These are phyloP conservation scores for Eupithecia centaureata DNA, from an alignment of 2,888 invertebrate species.

Conservation along the genomic window DNA sequence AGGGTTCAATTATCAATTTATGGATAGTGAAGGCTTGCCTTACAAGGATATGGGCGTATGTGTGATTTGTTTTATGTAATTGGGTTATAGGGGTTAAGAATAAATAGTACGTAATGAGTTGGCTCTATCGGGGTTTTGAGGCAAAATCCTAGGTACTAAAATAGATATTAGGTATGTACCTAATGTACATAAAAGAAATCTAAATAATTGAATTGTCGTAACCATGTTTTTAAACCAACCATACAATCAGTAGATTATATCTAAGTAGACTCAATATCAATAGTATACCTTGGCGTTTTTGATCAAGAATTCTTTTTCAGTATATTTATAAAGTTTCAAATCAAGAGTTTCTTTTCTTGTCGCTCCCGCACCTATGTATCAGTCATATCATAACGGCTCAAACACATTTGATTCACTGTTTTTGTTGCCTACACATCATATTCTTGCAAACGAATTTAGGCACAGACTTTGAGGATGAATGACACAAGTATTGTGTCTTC, in stretches of 20 bases:
- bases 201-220: background rate
- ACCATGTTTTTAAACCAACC: too few species aligned
- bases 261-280: too few species aligned
- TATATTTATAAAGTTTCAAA: too few species aligned
- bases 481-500: background rate
- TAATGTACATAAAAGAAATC: background rate
- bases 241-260: too few species aligned
- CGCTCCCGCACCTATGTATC: too few species aligned
- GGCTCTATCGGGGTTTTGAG: background rate
- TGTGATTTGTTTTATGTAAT: background rate
- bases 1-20: constrained; percentile 24
- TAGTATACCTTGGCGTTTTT: too few species aligned
- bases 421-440: background rate
- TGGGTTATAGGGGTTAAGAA: background rate
- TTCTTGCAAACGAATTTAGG: background rate
- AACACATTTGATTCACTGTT: background rate
- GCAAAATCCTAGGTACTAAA: background rate
- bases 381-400: background rate
- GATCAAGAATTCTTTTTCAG: too few species aligned
- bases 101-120: background rate
- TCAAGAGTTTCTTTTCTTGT: too few species aligned
- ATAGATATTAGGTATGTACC: background rate
- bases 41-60: background rate
- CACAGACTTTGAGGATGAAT: background rate
- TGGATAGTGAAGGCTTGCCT: constrained; percentile 6